These are phyloP conservation scores for Drosophila neotestacea DNA, from an alignment of 2,888 invertebrate species.

Conservation along the genomic window DNA sequence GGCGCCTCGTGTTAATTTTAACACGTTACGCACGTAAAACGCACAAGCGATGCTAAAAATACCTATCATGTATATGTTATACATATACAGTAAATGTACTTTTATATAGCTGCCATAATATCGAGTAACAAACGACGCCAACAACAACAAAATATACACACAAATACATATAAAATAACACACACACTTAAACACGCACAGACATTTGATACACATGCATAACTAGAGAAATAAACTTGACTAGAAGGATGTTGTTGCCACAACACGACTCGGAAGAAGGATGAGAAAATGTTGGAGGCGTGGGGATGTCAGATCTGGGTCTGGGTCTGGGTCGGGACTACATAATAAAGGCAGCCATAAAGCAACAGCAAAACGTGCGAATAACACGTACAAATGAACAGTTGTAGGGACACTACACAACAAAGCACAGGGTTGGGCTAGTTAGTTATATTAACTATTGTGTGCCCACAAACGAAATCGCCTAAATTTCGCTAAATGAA, in stretches of 20 bases:
- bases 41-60: constrained; percentile 71
- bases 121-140: constrained; percentile 70
- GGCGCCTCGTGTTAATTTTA: constrained; percentile 72
- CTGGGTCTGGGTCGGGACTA: constrained; percentile 40
- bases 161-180: constrained; percentile 12
- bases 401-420: constrained; percentile 45
- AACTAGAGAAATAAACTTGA: constrained; percentile 41
- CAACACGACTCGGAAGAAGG: not conserved
- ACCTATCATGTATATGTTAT: constrained; percentile 54
- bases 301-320: constrained; percentile 1
- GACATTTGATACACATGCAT: constrained; percentile 42
- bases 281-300: too few species aligned
- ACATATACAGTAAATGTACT: constrained; percentile 62
- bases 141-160: constrained; percentile 28
- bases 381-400: constrained; percentile 78
- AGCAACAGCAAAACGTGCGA: constrained; percentile 74
- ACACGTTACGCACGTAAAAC: constrained; percentile 78
- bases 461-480: constrained; percentile 12
- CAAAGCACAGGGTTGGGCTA: constrained; percentile 5
- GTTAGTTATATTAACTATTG: constrained; percentile 22
- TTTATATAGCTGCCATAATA: constrained; percentile 78
- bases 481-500: not conserved
- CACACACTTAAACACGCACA: constrained; percentile 41
- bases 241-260: constrained; percentile 27
- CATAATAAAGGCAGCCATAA: constrained; percentile 62